Evolutionary conservation across 2,888 invertebrate species (phyloP).

Genomic region (Eretmocerus hayati): DNA sequence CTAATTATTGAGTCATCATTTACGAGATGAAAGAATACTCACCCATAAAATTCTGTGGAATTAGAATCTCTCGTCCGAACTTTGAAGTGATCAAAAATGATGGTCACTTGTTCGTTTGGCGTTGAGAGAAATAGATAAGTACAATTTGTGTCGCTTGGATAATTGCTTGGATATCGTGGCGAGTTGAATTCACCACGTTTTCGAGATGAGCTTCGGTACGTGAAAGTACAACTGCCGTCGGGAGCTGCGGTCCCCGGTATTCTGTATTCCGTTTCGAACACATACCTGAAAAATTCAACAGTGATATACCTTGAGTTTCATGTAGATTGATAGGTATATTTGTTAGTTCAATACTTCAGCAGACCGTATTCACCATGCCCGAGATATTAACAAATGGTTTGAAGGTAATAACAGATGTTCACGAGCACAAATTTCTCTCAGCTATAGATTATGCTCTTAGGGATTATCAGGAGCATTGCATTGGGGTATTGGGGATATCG

Average conservation of each 20-base stretch:
- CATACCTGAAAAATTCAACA: conserved; percentile 45
- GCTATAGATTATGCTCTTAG: too few species aligned
- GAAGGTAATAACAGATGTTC: too few species aligned
- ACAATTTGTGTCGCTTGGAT: conserved; percentile 92
- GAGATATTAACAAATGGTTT: too few species aligned
- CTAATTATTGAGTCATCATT: background rate
- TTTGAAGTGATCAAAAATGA: conserved; percentile 88
- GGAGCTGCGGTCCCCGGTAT: conserved; percentile 92
- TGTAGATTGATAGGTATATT: too few species aligned
- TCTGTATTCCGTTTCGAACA: conserved; percentile 70
- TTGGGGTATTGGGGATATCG: too few species aligned
- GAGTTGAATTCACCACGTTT: conserved; percentile 92
- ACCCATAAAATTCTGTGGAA: conserved; percentile 71
- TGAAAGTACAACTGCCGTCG: conserved; percentile 85
- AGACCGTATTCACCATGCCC: too few species aligned
- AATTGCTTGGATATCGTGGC: conserved; percentile 92
- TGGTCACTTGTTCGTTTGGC: conserved; percentile 81
- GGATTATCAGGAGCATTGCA: too few species aligned
- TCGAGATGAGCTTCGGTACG: conserved; percentile 79
- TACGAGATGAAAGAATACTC: conserved; percentile 29
- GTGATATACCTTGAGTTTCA: too few species aligned
- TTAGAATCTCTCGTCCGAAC: conserved; percentile 76
- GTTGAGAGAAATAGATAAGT: conserved; percentile 83
- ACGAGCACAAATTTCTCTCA: too few species aligned
- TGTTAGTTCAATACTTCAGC: too few species aligned